Conservation (phyloP, 2,113 vertebrate species). For the Leucoraja erinaceus region DNA sequence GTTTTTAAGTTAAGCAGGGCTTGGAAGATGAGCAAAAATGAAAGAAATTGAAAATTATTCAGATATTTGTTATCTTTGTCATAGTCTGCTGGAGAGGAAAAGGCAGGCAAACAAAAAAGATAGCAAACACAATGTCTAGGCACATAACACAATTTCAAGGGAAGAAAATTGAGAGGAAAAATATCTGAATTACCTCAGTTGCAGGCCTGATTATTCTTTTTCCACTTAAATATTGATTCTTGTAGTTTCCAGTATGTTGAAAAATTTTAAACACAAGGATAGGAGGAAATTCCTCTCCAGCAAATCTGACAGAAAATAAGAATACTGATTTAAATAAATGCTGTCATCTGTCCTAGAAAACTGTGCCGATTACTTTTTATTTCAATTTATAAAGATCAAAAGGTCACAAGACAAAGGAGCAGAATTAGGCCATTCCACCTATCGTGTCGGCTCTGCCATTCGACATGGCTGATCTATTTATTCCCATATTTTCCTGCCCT, state of each 20-base stretch:
- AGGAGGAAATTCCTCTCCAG: slow-evolving; percentile 55
- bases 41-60: not conserved
- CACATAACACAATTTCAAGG: not conserved
- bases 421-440: no score
- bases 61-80: not conserved
- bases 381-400: not conserved
- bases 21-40: not conserved
- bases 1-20: not conserved
- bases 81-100: not conserved
- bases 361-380: not conserved
- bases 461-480: no score
- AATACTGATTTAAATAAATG: slow-evolving; percentile 38
- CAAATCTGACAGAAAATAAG: slow-evolving; percentile 50
- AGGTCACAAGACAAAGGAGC: no score
- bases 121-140: no score
- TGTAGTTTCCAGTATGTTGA: slow-evolving; percentile 42
- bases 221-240: slow-evolving; percentile 51
- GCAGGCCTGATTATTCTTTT: slow-evolving; percentile 50
- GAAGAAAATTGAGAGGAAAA: not conserved
- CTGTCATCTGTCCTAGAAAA: not conserved
- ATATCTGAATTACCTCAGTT: slow-evolving; percentile 46
- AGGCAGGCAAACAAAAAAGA: not conserved
- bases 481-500: no score
- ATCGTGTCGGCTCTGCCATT: no score
- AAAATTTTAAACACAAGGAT: slow-evolving; percentile 58